Evolutionary conservation across 23 tunicate genomes (phyloP).

Genomic region (Trididemnum clinides): DNA sequence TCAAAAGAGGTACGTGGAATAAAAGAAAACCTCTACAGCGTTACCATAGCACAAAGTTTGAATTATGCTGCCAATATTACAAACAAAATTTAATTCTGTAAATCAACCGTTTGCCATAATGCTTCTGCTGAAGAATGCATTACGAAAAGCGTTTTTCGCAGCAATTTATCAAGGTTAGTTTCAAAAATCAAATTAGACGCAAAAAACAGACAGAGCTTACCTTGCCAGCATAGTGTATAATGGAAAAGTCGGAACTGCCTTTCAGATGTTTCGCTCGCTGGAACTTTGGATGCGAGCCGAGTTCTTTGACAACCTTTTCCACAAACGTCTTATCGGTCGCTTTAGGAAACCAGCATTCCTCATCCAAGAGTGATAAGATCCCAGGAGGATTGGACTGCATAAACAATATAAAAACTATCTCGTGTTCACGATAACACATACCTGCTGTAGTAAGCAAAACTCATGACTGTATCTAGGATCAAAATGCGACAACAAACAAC

Average conservation of each 20-base stretch:
- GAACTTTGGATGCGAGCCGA: conserved; percentile 86
- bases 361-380: conserved; percentile 94
- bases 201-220: conserved; percentile 16
- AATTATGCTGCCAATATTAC: no score
- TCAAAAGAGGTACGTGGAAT: no score
- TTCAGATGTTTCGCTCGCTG: conserved; percentile 78
- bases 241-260: conserved; percentile 92
- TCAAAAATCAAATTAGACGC: neutral
- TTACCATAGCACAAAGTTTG: no score
- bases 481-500: no score
- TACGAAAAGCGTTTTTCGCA: no score
- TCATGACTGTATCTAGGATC: no score
- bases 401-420: neutral
- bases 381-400: conserved; percentile 99
- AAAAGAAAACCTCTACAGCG: no score
- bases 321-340: conserved; percentile 99
- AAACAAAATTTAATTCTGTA: no score
- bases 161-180: no score
- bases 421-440: neutral
- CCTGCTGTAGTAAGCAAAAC: no score
- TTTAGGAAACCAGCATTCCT: conserved; percentile 99
- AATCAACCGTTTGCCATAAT: no score
- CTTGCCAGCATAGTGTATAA: conserved; percentile 99
- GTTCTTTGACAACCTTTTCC: conserved; percentile 92
- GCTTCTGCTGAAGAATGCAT: no score